Evolutionary conservation across 2,888 invertebrate genomes (phyloP).

Genomic region (Campaea margaritaria): DNA sequence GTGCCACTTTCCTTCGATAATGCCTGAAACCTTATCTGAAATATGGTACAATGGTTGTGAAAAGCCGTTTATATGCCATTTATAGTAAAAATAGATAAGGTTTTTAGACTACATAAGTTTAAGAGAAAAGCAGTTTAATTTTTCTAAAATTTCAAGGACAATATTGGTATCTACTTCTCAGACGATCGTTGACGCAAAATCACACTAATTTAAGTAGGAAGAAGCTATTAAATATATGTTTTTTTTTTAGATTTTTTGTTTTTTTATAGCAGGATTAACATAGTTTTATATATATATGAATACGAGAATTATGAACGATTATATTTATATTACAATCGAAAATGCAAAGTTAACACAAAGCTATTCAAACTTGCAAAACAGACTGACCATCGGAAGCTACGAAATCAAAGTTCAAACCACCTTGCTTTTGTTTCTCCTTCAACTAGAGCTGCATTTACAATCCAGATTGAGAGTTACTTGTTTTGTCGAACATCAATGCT

Average conservation of each 20-base stretch:
- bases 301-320: too few relatives aligned
- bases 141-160: not conserved
- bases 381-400: not conserved
- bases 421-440: conserved; percentile 22
- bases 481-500: conserved; percentile 31
- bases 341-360: too few relatives aligned
- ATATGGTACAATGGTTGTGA: conserved; percentile 1
- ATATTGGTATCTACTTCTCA: too few relatives aligned
- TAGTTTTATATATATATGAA: too few relatives aligned
- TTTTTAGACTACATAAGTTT: not conserved
- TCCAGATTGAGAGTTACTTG: conserved; percentile 34
- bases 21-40: conserved; percentile 20
- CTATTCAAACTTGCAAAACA: not conserved
- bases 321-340: too few relatives aligned
- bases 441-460: conserved; percentile 12
- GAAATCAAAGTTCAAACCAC: conserved; percentile 6
- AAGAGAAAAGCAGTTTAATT: not conserved
- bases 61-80: not conserved
- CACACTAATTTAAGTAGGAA: too few relatives aligned
- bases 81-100: not conserved
- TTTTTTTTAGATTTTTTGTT: too few relatives aligned
- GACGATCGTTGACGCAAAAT: too few relatives aligned
- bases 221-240: too few relatives aligned
- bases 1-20: conserved; percentile 21
- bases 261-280: too few relatives aligned